Evolutionary conservation across 1,140 invertebrate species (phyloP), one percentile per base, ranked within the genome.

Genomic region (Rhyacophila brunnea): DNA sequence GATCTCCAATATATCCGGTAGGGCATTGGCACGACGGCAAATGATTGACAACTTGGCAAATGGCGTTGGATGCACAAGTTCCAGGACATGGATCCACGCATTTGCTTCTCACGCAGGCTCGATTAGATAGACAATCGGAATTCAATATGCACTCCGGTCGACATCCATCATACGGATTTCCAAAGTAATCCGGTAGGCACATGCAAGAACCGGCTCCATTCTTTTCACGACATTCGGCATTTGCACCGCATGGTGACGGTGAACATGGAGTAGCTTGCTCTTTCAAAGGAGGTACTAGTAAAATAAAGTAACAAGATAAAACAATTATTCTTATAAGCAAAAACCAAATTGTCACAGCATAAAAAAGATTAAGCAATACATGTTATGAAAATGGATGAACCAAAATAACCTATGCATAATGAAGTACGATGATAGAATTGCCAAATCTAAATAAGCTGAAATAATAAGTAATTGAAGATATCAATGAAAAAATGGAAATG

Each of bases 121-220:
- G 74, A 68, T 83, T 83, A 32, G 80, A 79, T 14, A 77, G 73
- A 70, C 88, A 91, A 68, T 90, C 88, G 1, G 83, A 83, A 67
- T 89, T 86, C 1, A 85, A 20, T 1, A 81, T 71, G 71, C 87
- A 90, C 72, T 88, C 86, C 13, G 87, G 87, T 67, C 83, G 69
- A 69, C 87, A 88, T n/a, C 84, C 83, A 71, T 86, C 82, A 59
- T 87, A 88, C n/a, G 87, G 86, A 70, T 88, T 84, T 38, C 87
- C 87, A 64, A 86, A 79, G 67, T 86, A 88, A 51, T 85, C 81
- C 17, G 83, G 74, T 19, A 83, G 62, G 67, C 87, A 90, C 14
- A 72, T 76, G 68, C 88, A 90, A 15, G 85, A 81, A 32, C 85
- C 85, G 43, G 82, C 84, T 9, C 80, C 80, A 67, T 84, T 82